Evolutionary conservation across 2,888 invertebrate species (phyloP), one percentile per base, ranked within the genome.

Genomic region (Drosophila diplacantha): DNA sequence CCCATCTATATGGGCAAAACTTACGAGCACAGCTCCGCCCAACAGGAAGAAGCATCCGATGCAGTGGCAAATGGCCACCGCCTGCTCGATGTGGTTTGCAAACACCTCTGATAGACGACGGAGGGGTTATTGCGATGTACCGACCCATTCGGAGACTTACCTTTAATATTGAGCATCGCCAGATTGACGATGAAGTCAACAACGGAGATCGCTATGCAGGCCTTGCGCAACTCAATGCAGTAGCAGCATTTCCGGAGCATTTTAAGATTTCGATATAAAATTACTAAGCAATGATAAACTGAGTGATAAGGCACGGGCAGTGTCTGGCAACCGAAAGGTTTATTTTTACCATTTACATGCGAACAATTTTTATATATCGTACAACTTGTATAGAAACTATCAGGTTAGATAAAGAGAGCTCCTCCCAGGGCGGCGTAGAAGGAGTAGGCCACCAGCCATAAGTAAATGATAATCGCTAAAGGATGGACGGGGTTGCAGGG

Each of bases 371-470:
- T 8, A 35, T 4, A 16, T 16, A 31, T 26, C 2, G 29, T 41
- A 16, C 12, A 43, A 58, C 43, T 43, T 44, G 9, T 16, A 14
- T 43, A 24, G 4, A 29, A 56, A 12, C 8, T 22, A 9, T 18
- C 8, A 22, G 34, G 5, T 66, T 41, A 78, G 41, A 82, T 62
- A 18, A 83, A 74, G 2, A 82, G 57, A n/a, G 62, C 32, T 8
- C 83, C 79, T 0, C 84, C 79, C 4, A 80, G 60, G 2, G 80
- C 80, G 16, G 80, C 84, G 51, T 80, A 80, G 20, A 83, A 76
- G n/a, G 79, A 80, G 61, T 80, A 80, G 47, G 61, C 63, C 37
- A 81, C 82, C 32, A 82, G 41, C 76, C 84, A 83, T 26, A 43
- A 69, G 29, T 80, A 80, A 2, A 64, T 1, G 12, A 57, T 37